phyloP scores from a whole-genome alignment of 2,888 invertebrate species.

The Nysson spinosus region DNA sequence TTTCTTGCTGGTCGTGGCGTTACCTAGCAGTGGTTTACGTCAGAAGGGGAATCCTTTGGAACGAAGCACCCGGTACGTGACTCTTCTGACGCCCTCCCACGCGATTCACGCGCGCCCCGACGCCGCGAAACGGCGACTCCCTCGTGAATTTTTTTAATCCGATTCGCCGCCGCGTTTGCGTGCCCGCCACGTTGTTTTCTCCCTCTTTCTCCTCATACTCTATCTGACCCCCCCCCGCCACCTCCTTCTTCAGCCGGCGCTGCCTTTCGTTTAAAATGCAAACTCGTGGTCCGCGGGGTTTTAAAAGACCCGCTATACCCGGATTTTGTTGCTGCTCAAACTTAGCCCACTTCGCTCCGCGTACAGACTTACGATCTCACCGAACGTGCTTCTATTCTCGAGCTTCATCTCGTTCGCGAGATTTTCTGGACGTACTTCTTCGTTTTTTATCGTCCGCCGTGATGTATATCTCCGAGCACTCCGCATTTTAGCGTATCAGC shows the following conservation, averaged over 20 bases:
- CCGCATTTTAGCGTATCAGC: too few species aligned
- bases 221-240: background rate
- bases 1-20: too few species aligned
- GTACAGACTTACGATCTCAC: slow-evolving; percentile 46
- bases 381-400: slow-evolving; percentile 52
- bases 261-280: slow-evolving; percentile 71
- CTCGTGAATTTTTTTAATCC: slow-evolving; percentile 69
- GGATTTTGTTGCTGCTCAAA: slow-evolving; percentile 57
- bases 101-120: slow-evolving; percentile 47
- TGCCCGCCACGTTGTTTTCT: slow-evolving; percentile 52
- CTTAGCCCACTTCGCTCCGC: slow-evolving; percentile 49
- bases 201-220: slow-evolving; percentile 15
- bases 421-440: slow-evolving; percentile 14
- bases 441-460: background rate
- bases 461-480: too few species aligned
- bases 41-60: background rate
- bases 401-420: slow-evolving; percentile 31
- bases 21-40: background rate
- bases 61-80: slow-evolving; percentile 44
- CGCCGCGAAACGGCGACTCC: slow-evolving; percentile 50
- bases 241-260: slow-evolving; percentile 18
- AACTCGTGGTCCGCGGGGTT: slow-evolving; percentile 61
- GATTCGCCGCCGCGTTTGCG: slow-evolving; percentile 60
- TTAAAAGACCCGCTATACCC: slow-evolving; percentile 60
- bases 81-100: slow-evolving; percentile 41